Conservation (phyloP, 2,888 invertebrate genomes). For the Cyaniris semiargus region DNA sequence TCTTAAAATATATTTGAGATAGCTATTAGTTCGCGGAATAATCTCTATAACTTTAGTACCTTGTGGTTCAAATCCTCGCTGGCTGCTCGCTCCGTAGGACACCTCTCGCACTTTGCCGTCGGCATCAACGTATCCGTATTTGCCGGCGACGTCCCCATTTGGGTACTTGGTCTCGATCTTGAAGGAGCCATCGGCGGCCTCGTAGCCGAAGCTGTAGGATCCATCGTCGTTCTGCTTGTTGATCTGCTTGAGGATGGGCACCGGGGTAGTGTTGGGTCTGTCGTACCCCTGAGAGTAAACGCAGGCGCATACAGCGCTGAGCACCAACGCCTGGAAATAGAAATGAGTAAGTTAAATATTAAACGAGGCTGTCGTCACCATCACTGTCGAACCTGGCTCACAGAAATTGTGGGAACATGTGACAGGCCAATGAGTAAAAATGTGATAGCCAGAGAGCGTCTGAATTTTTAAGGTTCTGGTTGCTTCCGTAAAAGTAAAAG, state of each 20-base stretch:
- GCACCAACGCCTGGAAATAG: constrained; percentile 42
- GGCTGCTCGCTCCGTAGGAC: constrained; percentile 91
- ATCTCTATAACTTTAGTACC: constrained; percentile 62
- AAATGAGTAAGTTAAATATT: not conserved
- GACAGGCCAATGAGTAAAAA: too few relatives aligned
- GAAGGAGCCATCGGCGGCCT: constrained; percentile 91
- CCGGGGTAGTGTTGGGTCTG: constrained; percentile 85
- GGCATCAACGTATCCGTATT: constrained; percentile 94
- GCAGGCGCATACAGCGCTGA: constrained; percentile 44
- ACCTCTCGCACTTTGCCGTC: constrained; percentile 87
- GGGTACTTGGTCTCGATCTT: constrained; percentile 93
- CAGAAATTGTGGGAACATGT: too few relatives aligned
- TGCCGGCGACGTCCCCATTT: constrained; percentile 91
- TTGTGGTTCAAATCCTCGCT: constrained; percentile 90
- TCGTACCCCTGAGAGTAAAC: constrained; percentile 68
- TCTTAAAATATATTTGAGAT: too few relatives aligned
- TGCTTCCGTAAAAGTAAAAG: too few relatives aligned
- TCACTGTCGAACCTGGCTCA: too few relatives aligned
- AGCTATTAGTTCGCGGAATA: too few relatives aligned
- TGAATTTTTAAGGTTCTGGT: too few relatives aligned
- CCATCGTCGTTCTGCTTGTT: constrained; percentile 93
- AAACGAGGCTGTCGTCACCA: too few relatives aligned
- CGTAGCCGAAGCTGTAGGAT: constrained; percentile 93
- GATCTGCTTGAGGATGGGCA: constrained; percentile 90
- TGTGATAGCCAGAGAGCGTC: too few relatives aligned